Evolutionary conservation across 2,113 vertebrate species (phyloP).

Genomic region (Sorex araneus): DNA sequence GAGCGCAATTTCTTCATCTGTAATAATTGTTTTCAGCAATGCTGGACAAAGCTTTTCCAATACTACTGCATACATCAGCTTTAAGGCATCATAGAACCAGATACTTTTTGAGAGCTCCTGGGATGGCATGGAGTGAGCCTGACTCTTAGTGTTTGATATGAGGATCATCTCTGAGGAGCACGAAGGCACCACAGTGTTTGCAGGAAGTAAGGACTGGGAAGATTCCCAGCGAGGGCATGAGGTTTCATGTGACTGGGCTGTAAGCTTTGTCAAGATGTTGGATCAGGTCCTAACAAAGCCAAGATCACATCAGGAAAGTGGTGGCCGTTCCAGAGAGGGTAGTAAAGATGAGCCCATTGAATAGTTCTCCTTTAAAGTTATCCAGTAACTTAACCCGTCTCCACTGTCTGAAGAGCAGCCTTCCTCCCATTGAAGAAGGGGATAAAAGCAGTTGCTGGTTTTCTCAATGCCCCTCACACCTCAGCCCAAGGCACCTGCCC

Average conservation of each 20-base stretch:
- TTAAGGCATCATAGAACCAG: background rate
- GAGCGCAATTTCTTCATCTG: background rate
- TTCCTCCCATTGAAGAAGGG: background rate
- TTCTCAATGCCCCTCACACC: background rate
- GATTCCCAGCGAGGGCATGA: background rate
- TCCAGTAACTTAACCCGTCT: background rate
- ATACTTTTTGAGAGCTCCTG: background rate
- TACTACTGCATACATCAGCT: background rate
- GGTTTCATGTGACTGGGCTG: background rate
- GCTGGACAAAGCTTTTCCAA: background rate
- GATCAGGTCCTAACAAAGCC: background rate
- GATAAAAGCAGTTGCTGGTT: background rate
- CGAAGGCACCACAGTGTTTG: too few relatives aligned
- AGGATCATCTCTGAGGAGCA: background rate
- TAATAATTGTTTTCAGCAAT: background rate
- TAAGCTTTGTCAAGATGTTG: background rate
- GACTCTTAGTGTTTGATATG: background rate
- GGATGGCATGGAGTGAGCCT: background rate
- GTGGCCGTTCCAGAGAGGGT: background rate
- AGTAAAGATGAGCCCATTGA: background rate
- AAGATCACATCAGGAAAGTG: background rate
- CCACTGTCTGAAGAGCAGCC: background rate
- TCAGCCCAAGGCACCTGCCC: accelerated
- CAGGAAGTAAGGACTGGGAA: background rate
- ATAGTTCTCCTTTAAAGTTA: background rate